Percentiles rank a stretch among this genome's conserved stretches.
These are phyloP conservation scores for Poecilia wingei DNA, from an alignment of 2,797 vertebrate genomes.

Conservation along the genomic window DNA sequence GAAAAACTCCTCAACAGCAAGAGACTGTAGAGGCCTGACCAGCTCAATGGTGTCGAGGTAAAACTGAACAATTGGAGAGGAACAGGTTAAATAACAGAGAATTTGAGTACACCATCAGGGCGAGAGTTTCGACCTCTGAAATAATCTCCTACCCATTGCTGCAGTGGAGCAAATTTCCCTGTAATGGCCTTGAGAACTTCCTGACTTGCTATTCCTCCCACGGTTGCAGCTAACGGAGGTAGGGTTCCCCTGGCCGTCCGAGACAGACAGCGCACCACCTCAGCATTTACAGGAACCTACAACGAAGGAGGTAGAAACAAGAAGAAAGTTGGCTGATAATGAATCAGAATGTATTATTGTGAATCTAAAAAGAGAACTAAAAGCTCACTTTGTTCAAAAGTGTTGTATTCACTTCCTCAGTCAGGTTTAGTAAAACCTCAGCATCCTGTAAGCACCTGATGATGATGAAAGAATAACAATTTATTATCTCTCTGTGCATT, in stretches of 20 bases:
- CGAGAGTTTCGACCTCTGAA: not conserved
- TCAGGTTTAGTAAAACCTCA: constrained; percentile 88
- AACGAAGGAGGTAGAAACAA: not conserved
- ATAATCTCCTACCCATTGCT: constrained; percentile 90
- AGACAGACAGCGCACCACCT: constrained; percentile 87
- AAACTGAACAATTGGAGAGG: constrained; percentile 78
- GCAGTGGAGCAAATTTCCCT: constrained; percentile 95
- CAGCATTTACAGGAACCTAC: constrained; percentile 82
- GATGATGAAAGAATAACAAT: constrained; percentile 20
- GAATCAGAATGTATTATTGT: not conserved
- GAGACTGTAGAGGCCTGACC: constrained; percentile 84
- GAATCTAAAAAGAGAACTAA: not conserved
- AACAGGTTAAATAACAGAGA: not conserved
- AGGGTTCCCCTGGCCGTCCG: constrained; percentile 89
- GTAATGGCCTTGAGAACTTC: constrained; percentile 97
- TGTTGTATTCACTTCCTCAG: constrained; percentile 84
- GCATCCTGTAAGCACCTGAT: constrained; percentile 91
- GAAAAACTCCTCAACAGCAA: constrained; percentile 87
- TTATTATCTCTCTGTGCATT: not conserved
- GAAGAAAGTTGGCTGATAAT: not conserved
- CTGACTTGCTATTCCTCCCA: constrained; percentile 94
- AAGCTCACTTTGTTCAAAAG: constrained; percentile 87
- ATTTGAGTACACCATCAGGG: not conserved
- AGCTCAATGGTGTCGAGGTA: constrained; percentile 92
- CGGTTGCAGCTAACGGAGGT: constrained; percentile 88